Evolutionary conservation across 2,113 vertebrate genomes (phyloP), one percentile per base, ranked within the genome.

Genomic region (Naja naja): DNA sequence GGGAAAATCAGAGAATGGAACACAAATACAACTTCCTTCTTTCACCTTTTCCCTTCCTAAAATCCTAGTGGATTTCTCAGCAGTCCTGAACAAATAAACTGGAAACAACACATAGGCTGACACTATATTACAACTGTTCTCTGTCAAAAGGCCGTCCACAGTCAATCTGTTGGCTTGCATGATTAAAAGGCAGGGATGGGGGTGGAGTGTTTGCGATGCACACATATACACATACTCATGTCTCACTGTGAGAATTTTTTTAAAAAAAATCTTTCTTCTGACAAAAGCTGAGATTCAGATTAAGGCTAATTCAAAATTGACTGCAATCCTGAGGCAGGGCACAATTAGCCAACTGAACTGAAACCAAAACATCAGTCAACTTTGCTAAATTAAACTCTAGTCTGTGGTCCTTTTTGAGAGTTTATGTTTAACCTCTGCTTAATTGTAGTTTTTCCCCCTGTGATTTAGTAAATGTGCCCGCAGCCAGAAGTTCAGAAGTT

Each of bases 401-500:
- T 93, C 81, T n/a, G 20, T 1, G 56, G 85, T 3, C 93, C 95
- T 91, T 16, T 96, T 95, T 94, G 94, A 91, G 91, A 95, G 64
- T 94, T 95, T 94, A 25, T 69, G n/a, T 89, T 91, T 96, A 94
- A 94, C 90, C 96, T 95, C 86, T 58, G 88, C 69, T 95, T 92
- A 93, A 95, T 69, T 56, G 49, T 93, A 91, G 91, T n/a, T 43
- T 94, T 93, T 93, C 1, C 47, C 7, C 7, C 91, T 96, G 96
- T 95, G 96, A 94, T 95, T 97, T 94, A 94, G 87, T 55, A 52
- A 81, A 95, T 95, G 93, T 95, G 95, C 92, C 93, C 93, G 95
- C 81, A 92, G 55, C 30, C 92, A 88, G 96, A 91, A 96, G 96
- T 96, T 96, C 89, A 93, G 93, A 94, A n/a, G 30, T 93, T 58